Percentiles rank a stretch among this genome's conserved stretches.
Conservation (phyloP, 2,113 vertebrate genomes). For the Antennarius striatus region DNA sequence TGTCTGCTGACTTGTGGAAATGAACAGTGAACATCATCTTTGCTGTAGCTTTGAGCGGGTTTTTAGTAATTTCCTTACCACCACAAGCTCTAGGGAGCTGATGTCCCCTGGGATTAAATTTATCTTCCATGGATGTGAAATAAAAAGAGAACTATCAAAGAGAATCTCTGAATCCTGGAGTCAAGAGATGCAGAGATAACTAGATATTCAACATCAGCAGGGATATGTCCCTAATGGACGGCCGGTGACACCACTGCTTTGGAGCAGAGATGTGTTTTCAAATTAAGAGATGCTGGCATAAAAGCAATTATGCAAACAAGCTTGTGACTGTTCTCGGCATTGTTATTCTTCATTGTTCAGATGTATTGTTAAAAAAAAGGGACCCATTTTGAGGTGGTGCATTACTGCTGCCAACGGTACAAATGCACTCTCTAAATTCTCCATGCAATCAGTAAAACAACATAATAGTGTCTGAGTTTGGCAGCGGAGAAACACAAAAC, state of each 20-base stretch:
- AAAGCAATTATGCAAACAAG: slow-evolving; percentile 24
- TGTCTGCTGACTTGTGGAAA: slow-evolving; percentile 2
- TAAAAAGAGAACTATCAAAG: slow-evolving; percentile 60
- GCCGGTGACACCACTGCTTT: slow-evolving; percentile 34
- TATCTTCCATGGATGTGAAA: slow-evolving; percentile 56
- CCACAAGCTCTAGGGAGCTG: slow-evolving; percentile 35
- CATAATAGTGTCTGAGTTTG: background rate
- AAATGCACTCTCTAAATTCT: background rate
- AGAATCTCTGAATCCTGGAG: slow-evolving; percentile 56
- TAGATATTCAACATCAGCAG: slow-evolving; percentile 13
- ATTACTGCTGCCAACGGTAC: background rate
- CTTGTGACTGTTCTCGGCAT: background rate
- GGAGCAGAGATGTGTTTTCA: slow-evolving; percentile 30
- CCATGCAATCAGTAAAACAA: slow-evolving; percentile 12
- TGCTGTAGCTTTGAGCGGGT: slow-evolving; percentile 17
- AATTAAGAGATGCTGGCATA: background rate
- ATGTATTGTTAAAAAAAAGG: slow-evolving; percentile 11
- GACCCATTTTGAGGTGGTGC: background rate
- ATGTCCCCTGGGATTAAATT: slow-evolving; percentile 32
- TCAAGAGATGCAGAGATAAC: slow-evolving; percentile 23
- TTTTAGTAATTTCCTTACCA: slow-evolving; percentile 37
- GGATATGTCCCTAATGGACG: slow-evolving; percentile 40
- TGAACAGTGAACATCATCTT: slow-evolving; percentile 2
- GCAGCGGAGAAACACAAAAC: background rate
- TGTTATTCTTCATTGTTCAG: slow-evolving; percentile 6